Evolutionary conservation across 2,797 vertebrate species (phyloP).

Genomic region (Arremon aurantiirostris): DNA sequence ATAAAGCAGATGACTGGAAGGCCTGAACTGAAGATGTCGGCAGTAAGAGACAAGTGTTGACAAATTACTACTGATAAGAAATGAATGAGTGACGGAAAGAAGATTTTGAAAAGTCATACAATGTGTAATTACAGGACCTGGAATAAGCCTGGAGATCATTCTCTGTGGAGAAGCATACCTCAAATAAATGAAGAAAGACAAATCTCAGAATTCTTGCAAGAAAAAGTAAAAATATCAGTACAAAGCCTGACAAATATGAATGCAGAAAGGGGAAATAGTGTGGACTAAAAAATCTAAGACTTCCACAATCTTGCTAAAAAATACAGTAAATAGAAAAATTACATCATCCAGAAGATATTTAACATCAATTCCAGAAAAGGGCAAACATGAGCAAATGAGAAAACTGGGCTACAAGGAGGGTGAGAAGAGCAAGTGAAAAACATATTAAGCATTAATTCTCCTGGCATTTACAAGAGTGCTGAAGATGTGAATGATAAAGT

Average conservation of each 20-base stretch:
- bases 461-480: background rate
- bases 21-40: background rate
- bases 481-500: background rate
- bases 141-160: background rate
- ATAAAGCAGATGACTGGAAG: background rate
- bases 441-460: background rate
- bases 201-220: background rate
- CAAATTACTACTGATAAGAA: background rate
- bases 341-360: background rate
- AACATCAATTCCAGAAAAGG: background rate
- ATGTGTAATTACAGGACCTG: background rate
- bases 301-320: background rate
- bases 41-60: background rate
- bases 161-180: background rate
- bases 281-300: background rate
- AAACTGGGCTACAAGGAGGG: background rate
- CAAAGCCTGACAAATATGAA: background rate
- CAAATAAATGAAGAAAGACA: background rate
- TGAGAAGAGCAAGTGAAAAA: background rate
- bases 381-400: background rate
- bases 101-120: background rate
- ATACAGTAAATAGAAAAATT: background rate
- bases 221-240: background rate
- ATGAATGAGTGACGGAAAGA: background rate
- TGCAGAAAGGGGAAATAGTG: background rate